A percentile compares a stretch with the other conserved stretches of the same genome.
Conservation (phyloP, 2,797 vertebrate species). For the Trematomus bernacchii region DNA sequence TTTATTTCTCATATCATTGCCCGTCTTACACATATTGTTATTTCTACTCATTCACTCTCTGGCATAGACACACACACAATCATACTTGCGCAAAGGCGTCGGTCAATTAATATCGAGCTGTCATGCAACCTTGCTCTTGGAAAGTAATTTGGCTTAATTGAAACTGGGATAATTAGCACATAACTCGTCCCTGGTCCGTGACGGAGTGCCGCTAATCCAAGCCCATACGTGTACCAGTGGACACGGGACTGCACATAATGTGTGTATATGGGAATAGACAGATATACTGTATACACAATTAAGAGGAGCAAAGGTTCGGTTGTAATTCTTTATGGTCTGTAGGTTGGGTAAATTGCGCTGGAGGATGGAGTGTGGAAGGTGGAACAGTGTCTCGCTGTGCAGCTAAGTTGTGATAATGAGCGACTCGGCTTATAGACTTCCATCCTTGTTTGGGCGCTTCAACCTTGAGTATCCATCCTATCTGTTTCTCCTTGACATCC, state of each 20-base stretch:
- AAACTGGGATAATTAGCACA: slow-evolving; percentile 51
- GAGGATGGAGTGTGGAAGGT: not conserved
- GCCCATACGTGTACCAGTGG: slow-evolving; percentile 28
- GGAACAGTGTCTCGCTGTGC: slow-evolving; percentile 3
- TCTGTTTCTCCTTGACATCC: slow-evolving; percentile 4
- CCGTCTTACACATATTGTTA: not conserved
- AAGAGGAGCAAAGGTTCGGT: not conserved
- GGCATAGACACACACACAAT: not conserved
- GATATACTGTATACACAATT: slow-evolving; percentile 5
- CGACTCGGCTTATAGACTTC: not conserved
- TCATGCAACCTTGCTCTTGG: slow-evolving; percentile 46
- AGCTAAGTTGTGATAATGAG: slow-evolving; percentile 28
- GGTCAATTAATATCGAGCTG: slow-evolving; percentile 49
- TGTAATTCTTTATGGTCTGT: not conserved
- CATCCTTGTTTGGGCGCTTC: slow-evolving; percentile 5
- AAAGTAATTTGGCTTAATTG: slow-evolving; percentile 55
- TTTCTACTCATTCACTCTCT: not conserved
- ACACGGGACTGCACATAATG: slow-evolving; percentile 11
- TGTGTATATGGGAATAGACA: slow-evolving; percentile 8
- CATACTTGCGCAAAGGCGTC: not conserved
- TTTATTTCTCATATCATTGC: not conserved
- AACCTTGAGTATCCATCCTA: slow-evolving; percentile 35
- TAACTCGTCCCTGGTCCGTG: slow-evolving; percentile 28
- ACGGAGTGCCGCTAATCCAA: slow-evolving; percentile 29
- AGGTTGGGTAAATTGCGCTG: not conserved